A percentile compares a stretch with the other conserved stretches of the same genome.
These are phyloP conservation scores for Megalurothrips usitatus DNA, from an alignment of 2,888 invertebrate genomes.

Conservation along the genomic window DNA sequence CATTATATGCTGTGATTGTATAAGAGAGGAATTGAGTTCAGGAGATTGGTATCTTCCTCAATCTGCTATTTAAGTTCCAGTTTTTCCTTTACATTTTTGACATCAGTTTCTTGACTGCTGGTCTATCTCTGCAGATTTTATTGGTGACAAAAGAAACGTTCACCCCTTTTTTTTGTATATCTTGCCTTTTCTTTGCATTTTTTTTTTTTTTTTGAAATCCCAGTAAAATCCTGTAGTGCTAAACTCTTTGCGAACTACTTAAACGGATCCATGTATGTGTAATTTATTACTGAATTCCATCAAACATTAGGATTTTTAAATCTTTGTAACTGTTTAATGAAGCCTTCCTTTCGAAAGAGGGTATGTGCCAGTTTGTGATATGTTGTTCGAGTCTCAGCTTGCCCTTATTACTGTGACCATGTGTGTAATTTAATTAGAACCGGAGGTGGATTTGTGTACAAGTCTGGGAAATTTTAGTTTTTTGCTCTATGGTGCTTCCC, in stretches of 20 bases:
- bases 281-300: no score
- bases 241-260: neutral
- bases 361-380: neutral
- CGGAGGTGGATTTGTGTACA: neutral
- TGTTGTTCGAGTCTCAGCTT: neutral
- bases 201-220: neutral
- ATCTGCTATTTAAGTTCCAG: no score
- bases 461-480: neutral
- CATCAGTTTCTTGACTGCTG: neutral
- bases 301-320: no score
- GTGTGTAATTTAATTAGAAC: neutral
- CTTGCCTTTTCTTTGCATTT: conserved; percentile 19
- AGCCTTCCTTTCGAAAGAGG: neutral
- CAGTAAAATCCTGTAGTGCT: no score
- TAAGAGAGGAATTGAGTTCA: no score
- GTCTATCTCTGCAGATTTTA: no score
- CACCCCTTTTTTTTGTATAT: neutral
- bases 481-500: neutral
- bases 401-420: conserved; percentile 15
- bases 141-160: neutral
- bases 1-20: no score
- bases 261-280: neutral
- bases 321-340: no score
- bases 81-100: no score
- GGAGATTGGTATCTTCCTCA: no score